These are phyloP conservation scores for Poeciliopsis turrubarensis DNA, from an alignment of 2,113 vertebrate genomes.

Conservation along the genomic window DNA sequence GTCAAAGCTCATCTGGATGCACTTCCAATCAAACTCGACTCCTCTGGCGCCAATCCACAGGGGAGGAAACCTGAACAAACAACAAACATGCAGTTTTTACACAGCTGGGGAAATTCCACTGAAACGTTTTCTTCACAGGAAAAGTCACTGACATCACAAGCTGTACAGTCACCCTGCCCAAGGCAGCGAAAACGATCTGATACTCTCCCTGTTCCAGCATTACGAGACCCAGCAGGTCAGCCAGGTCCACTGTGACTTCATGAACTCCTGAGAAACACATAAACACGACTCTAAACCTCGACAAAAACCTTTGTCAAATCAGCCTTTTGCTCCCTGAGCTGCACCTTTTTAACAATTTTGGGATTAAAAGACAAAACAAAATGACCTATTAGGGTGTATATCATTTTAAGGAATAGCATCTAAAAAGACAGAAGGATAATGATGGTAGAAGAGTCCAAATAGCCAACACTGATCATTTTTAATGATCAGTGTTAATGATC, in stretches of 20 bases:
- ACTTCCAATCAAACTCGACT: conserved; percentile 95
- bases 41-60: conserved; percentile 93
- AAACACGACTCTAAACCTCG: background rate
- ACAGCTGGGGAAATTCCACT: background rate
- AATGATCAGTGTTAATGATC: no score
- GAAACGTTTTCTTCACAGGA: background rate
- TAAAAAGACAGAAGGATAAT: conserved; percentile 54
- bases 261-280: conserved; percentile 84
- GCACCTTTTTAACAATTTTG: no score
- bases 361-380: no score
- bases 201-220: conserved; percentile 91
- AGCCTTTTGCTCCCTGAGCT: no score
- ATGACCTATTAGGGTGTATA: no score
- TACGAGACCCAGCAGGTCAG: conserved; percentile 88
- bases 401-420: conserved; percentile 88
- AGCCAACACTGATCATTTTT: no score
- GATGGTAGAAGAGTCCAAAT: background rate
- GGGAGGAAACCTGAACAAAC: conserved; percentile 84
- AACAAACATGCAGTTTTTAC: background rate
- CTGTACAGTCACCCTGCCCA: conserved; percentile 93
- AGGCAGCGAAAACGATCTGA: conserved; percentile 95
- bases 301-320: background rate
- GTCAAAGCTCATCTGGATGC: conserved; percentile 96
- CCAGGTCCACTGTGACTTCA: conserved; percentile 92
- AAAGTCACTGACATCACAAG: conserved; percentile 83